Percentiles rank a stretch among this genome's conserved stretches.
phyloP scores from a whole-genome alignment of 2,113 vertebrate species.

The Cepphus grylle region DNA sequence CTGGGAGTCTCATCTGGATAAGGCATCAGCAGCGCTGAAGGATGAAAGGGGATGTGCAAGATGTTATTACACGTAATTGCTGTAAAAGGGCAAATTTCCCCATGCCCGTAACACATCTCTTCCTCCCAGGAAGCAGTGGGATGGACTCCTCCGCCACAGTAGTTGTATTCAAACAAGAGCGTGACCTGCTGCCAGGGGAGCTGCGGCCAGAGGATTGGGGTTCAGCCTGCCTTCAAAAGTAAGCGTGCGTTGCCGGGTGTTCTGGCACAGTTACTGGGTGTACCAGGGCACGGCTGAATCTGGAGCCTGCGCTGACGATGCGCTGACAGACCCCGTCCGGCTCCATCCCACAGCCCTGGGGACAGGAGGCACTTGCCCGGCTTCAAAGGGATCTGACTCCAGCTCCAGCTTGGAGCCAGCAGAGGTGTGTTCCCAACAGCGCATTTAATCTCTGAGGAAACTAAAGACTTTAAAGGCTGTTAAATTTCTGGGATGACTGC shows the following conservation, averaged over 20 bases:
- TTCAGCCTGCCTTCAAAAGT: neutral
- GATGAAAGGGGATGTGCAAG: neutral
- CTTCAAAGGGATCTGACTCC: neutral
- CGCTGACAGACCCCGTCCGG: neutral
- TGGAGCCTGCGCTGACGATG: neutral
- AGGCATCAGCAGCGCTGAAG: neutral
- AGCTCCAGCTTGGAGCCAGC: neutral
- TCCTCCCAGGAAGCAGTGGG: neutral
- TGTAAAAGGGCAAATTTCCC: neutral
- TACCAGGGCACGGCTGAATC: neutral
- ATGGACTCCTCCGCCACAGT: neutral
- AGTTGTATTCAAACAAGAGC: neutral
- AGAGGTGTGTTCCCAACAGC: neutral
- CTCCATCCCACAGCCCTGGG: neutral
- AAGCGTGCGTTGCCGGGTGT: rapidly evolving
- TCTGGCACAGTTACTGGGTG: neutral
- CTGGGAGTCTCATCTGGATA: neutral
- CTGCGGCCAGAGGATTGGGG: neutral
- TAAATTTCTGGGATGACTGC: neutral
- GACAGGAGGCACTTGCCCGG: rapidly evolving
- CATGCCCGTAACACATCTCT: neutral
- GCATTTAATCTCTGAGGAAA: neutral
- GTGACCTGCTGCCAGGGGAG: neutral
- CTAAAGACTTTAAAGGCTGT: neutral
- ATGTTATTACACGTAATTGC: neutral